Conservation (phyloP, 1,140 invertebrate genomes). For the Leptinotarsa texana region DNA sequence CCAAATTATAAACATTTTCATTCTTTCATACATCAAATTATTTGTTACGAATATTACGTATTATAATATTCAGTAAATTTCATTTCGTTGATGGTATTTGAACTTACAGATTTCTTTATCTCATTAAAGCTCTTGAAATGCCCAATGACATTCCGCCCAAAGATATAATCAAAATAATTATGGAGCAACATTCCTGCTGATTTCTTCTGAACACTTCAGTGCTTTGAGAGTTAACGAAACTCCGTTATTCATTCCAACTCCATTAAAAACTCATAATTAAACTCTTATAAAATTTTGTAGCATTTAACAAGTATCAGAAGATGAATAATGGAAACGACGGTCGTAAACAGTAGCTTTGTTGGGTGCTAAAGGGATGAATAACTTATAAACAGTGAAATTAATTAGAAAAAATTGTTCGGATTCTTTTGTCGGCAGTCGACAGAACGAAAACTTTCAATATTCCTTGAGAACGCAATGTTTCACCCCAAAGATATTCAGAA, state of each 20-base stretch:
- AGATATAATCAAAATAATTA: constrained; percentile 3
- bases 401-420: too few relatives aligned
- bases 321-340: constrained; percentile 1
- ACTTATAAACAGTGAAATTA: too few relatives aligned
- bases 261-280: constrained; percentile 7
- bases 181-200: neutral
- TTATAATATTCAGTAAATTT: neutral
- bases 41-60: too few relatives aligned
- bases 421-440: too few relatives aligned
- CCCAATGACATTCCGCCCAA: neutral
- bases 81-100: neutral
- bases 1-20: too few relatives aligned
- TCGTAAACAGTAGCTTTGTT: neutral
- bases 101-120: neutral
- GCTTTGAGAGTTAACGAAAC: neutral
- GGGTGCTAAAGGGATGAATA: too few relatives aligned
- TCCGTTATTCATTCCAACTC: neutral
- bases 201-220: neutral
- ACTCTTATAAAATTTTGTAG: neutral
- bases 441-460: too few relatives aligned
- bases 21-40: too few relatives aligned
- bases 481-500: too few relatives aligned
- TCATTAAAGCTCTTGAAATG: neutral
- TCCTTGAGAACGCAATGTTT: too few relatives aligned
- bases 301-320: neutral